Evolutionary conservation across 2,113 vertebrate species (phyloP).

Genomic region (Mellivora capensis): DNA sequence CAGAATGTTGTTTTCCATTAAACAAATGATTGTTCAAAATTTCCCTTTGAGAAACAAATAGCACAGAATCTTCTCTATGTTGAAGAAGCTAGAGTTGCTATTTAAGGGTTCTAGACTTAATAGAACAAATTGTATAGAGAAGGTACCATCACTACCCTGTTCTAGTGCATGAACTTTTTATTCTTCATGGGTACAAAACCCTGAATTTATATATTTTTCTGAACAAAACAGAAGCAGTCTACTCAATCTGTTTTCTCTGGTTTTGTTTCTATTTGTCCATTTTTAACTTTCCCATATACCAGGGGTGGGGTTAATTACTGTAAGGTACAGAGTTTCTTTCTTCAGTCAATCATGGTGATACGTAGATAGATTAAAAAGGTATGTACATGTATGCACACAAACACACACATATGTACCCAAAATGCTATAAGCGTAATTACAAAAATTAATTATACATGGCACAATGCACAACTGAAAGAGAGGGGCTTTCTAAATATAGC

Average conservation of each 20-base stretch:
- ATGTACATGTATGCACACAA: not conserved
- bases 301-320: not conserved
- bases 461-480: not conserved
- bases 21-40: not conserved
- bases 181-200: not conserved
- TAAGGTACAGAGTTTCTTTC: not conserved
- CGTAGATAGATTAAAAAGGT: not conserved
- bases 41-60: not conserved
- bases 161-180: not conserved
- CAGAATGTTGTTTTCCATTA: not conserved
- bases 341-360: not conserved
- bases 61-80: not conserved
- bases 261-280: not conserved
- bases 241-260: not conserved
- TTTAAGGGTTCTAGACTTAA: not conserved
- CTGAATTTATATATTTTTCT: not conserved
- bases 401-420: not conserved
- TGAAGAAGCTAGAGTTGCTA: not conserved
- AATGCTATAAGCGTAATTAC: not conserved
- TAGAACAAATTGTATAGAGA: not conserved
- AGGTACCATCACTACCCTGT: not conserved
- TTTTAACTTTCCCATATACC: not conserved
- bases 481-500: not conserved
- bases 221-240: not conserved
- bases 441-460: not conserved